A percentile compares a stretch with the other conserved stretches of the same genome.
phyloP scores from a whole-genome alignment of 2,797 vertebrate species.

The Scarus forsteni region DNA sequence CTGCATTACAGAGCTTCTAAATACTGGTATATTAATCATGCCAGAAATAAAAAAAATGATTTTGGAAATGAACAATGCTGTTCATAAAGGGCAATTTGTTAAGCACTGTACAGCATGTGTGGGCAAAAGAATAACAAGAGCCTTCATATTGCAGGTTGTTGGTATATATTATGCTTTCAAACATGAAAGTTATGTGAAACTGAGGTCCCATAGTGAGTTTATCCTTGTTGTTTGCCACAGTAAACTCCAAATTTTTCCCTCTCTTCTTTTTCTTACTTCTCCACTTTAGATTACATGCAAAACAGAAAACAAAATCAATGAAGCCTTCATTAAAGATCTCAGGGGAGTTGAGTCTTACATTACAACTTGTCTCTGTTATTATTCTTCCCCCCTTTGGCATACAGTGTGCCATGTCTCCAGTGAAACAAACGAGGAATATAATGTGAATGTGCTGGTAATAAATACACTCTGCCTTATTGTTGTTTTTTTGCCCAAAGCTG shows the following conservation, averaged over 20 bases:
- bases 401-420: neutral
- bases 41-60: too few species aligned
- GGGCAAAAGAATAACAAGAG: too few species aligned
- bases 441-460: slow-evolving; percentile 44
- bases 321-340: slow-evolving; percentile 5
- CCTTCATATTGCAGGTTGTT: too few species aligned
- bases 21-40: too few species aligned
- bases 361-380: slow-evolving; percentile 1
- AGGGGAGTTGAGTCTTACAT: neutral
- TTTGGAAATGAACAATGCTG: too few species aligned
- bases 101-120: too few species aligned
- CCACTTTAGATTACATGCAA: neutral
- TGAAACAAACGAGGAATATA: slow-evolving; percentile 30
- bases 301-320: neutral
- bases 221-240: neutral
- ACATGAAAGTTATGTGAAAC: neutral
- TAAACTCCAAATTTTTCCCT: neutral
- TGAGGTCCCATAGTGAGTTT: neutral
- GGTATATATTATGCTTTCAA: too few species aligned
- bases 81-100: too few species aligned
- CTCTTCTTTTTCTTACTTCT: neutral
- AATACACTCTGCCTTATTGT: slow-evolving; percentile 44
- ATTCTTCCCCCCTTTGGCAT: slow-evolving; percentile 2
- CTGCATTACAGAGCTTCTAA: too few species aligned
- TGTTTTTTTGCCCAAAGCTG: slow-evolving; percentile 49